A percentile compares a stretch with the other conserved stretches of the same genome.
Evolutionary conservation across 2,797 vertebrate genomes (phyloP).

Genomic region (Argya squamiceps): DNA sequence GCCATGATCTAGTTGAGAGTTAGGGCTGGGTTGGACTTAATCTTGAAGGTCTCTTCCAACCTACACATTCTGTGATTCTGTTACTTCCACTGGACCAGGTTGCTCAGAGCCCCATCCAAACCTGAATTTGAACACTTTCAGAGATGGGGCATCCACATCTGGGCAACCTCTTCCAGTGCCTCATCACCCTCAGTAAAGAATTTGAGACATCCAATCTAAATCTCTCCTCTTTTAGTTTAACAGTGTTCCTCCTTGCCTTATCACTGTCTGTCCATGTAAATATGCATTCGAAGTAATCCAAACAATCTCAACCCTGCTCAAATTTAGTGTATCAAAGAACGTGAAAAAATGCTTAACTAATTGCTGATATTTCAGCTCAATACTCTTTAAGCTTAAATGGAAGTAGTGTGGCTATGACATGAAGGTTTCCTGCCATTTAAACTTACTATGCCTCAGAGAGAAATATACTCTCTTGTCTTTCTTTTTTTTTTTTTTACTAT

Average conservation of each 20-base stretch:
- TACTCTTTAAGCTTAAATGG: neutral
- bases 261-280: neutral
- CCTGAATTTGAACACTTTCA: neutral
- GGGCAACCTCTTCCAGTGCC: accelerated
- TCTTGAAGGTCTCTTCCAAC: no score
- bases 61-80: no score
- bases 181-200: neutral
- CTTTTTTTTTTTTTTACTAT: constrained; percentile 51
- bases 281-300: neutral
- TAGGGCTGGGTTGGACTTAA: no score
- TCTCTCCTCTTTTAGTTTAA: neutral
- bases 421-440: constrained; percentile 71
- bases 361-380: neutral
- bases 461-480: constrained; percentile 31
- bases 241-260: neutral
- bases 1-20: no score
- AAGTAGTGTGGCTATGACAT: neutral
- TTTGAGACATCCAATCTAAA: neutral
- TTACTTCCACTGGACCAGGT: accelerated
- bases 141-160: neutral
- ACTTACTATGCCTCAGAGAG: constrained; percentile 62
- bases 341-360: neutral
- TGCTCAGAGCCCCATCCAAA: neutral
- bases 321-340: neutral
- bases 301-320: neutral